A percentile compares a stretch with the other conserved stretches of the same genome.
Evolutionary conservation across 2,888 invertebrate species (phyloP).

Genomic region (Melanophora roralis): DNA sequence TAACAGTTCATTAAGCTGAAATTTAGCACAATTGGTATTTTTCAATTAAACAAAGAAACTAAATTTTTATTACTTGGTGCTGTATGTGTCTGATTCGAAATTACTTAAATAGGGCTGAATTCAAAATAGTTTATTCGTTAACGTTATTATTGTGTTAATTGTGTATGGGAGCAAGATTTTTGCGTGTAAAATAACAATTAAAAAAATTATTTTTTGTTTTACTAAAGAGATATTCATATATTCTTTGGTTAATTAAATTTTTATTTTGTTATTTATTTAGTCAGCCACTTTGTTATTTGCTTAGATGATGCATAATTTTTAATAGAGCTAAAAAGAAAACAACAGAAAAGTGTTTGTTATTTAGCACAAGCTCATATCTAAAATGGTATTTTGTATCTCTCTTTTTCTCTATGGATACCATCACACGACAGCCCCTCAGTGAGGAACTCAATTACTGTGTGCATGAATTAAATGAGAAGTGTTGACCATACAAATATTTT

Average conservation of each 20-base stretch:
- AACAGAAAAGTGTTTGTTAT: slow-evolving; percentile 38
- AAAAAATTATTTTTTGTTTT: slow-evolving; percentile 30
- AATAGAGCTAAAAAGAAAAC: slow-evolving; percentile 10
- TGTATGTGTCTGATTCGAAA: neutral
- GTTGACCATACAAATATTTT: neutral
- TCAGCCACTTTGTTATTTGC: neutral
- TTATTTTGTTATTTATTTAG: slow-evolving; percentile 35
- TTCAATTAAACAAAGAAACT: neutral
- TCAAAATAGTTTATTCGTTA: neutral
- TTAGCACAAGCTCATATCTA: slow-evolving; percentile 61
- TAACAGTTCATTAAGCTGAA: neutral
- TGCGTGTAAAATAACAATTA: slow-evolving; percentile 59
- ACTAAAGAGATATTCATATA: neutral
- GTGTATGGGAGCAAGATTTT: slow-evolving; percentile 23
- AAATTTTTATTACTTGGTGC: neutral
- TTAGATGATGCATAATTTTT: slow-evolving; percentile 6
- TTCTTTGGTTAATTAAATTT: slow-evolving; percentile 26
- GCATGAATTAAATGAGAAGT: neutral
- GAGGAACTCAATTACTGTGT: neutral
- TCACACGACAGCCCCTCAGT: neutral
- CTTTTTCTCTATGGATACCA: slow-evolving; percentile 45
- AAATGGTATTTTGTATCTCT: slow-evolving; percentile 52
- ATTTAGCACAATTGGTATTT: neutral
- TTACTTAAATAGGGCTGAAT: neutral
- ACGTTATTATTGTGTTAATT: neutral